Evolutionary conservation across 2,888 invertebrate genomes (phyloP), one percentile per base, ranked within the genome.

Genomic region (Chrysomela aeneicollis): DNA sequence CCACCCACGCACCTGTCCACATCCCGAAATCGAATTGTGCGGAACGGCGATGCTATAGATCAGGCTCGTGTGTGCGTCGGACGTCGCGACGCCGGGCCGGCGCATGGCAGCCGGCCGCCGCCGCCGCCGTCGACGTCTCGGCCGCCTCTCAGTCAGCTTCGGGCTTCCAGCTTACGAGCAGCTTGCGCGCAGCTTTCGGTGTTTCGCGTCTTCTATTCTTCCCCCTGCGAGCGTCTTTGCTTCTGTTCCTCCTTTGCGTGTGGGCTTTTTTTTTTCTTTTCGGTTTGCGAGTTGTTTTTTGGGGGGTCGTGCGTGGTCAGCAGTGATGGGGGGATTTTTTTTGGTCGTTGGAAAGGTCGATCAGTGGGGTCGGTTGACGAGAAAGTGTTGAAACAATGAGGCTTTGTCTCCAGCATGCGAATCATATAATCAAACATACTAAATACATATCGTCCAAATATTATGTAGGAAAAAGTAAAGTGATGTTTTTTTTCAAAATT

Each of bases 21-120:
- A 68, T 71, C 69, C 68, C 9, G 42, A 71, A 73, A 74, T 74
- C 68, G 74, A 69, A 75, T 74, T 72, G 74, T 74, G 71, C 72
- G 71, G 71, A 65, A 73, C 74, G 74, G 78, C 78, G 79, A 80
- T 80, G 78, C 81, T 82, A 82, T 82, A 82, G 82, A 81, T 81
- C 81, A 81, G 81, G 81, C 81, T 80, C 78, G 78, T 70, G 68
- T 68, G 70, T 42, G 42, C 35, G 10, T 6, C 6, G 1, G 35
- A 6, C 35, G 35, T 35, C 35, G 12, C 35, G 35, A 35, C 35
- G 35, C 35, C 12, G n/a, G n/a, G 2, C 15, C 72, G 77, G 81
- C 81, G 81, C 81, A 82, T 82, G 81, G 77, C 80, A 78, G 75
- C 76, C 78, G 68, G 66, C 65, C 4, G 10, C 15, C 66, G 59